Evolutionary conservation across 2,797 vertebrate genomes (phyloP).

Genomic region (Diplodus sargus): DNA sequence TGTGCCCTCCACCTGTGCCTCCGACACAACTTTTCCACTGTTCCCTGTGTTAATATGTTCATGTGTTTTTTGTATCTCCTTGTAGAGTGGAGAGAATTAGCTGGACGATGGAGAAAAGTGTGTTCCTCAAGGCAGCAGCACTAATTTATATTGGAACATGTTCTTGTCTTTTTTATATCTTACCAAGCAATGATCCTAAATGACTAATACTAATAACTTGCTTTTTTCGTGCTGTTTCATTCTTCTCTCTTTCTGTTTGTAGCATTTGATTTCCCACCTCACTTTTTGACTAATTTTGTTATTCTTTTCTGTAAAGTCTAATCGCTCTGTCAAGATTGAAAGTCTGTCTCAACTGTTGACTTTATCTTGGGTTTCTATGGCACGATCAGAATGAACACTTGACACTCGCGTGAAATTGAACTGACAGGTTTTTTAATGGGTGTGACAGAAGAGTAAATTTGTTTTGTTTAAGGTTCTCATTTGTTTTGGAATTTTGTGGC

Average conservation of each 20-base stretch:
- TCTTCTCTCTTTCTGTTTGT: slow-evolving; percentile 60
- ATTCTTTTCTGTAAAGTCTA: slow-evolving; percentile 67
- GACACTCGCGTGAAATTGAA: too few species aligned
- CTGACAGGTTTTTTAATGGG: not conserved
- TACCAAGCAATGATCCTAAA: slow-evolving; percentile 42
- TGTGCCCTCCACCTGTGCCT: slow-evolving; percentile 33
- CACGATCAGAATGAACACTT: slow-evolving; percentile 30
- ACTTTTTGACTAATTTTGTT: slow-evolving; percentile 68
- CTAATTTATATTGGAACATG: slow-evolving; percentile 80
- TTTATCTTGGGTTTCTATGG: slow-evolving; percentile 78
- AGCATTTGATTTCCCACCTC: slow-evolving; percentile 65
- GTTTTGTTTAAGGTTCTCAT: not conserved
- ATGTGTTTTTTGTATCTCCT: slow-evolving; percentile 86
- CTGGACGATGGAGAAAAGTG: slow-evolving; percentile 82
- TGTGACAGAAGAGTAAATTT: not conserved
- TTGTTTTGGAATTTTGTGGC: not conserved
- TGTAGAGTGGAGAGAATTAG: slow-evolving; percentile 86
- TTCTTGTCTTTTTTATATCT: slow-evolving; percentile 47
- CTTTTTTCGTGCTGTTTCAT: slow-evolving; percentile 58
- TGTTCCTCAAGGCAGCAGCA: slow-evolving; percentile 80
- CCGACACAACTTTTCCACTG: slow-evolving; percentile 59
- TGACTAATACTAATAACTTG: slow-evolving; percentile 65
- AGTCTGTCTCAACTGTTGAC: slow-evolving; percentile 67
- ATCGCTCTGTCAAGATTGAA: slow-evolving; percentile 71
- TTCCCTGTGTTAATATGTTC: slow-evolving; percentile 82